phyloP scores from a whole-genome alignment of 1,140 invertebrate species.

The Hetaerina americana region DNA sequence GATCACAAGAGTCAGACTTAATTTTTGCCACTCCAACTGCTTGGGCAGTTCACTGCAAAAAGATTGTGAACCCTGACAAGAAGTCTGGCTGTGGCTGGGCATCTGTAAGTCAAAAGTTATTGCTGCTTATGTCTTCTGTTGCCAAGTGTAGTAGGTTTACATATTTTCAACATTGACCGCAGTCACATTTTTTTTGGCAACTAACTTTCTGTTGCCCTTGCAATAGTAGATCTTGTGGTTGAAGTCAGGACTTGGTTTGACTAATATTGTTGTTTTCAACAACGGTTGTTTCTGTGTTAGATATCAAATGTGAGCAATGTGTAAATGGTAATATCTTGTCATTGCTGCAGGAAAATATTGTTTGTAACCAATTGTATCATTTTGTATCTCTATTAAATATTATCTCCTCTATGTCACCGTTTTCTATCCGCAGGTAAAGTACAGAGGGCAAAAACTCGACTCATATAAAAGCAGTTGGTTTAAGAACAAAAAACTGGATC shows the following conservation, averaged over 20 bases:
- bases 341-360: no score
- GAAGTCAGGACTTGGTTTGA: no score
- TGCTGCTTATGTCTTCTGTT: not conserved
- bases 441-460: slow-evolving; percentile 73
- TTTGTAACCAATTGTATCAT: no score
- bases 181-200: no score
- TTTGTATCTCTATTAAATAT: no score
- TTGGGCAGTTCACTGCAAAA: slow-evolving; percentile 83
- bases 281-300: no score
- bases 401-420: no score
- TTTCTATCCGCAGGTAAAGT: slow-evolving; percentile 45
- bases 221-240: no score
- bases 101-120: slow-evolving; percentile 36
- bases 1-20: slow-evolving; percentile 73
- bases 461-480: slow-evolving; percentile 76
- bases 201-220: not conserved
- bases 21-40: slow-evolving; percentile 81
- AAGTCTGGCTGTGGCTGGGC: slow-evolving; percentile 88
- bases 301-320: no score
- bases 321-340: no score
- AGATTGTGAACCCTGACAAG: slow-evolving; percentile 80
- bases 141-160: not conserved
- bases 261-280: no score
- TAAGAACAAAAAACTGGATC: slow-evolving; percentile 46
- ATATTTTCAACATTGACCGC: no score